Base-by-base conservation (phyloP, 2,888 invertebrate species). In the Lissocephala sabroskyi region DNA sequence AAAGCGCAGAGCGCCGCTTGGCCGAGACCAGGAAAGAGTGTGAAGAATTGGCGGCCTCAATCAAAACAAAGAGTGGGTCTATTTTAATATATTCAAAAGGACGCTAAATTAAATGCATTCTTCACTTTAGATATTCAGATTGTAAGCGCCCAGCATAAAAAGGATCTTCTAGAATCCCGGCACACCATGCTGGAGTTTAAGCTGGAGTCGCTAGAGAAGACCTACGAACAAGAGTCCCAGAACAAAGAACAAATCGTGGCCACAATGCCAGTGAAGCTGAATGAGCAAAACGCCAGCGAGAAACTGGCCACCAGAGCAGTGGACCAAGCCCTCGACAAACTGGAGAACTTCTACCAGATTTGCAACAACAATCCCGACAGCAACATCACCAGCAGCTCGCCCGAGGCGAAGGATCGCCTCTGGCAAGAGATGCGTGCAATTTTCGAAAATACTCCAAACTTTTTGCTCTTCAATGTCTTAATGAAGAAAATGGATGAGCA, bases 401-500 rank as follows among this genome's bases (percentile, higher is more conserved):
- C 64, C 1, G 76, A 80, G 18, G 66, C 75, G 2, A 82, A 82
- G 30, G 49, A 67, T 3, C 60, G 55, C 5, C 55, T 84, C 7
- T 84, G 84, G 84, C 40, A 56, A 1, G 76, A 80, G 28, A 65
- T 84, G 61, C 78, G 82, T 1, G 44, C 52, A 2, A 75, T 71
- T 9, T 84, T 83, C 41, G 54, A 61, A 1, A 70, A 81, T 26
- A 75, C 81, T 1, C 84, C 84, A 2, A 82, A 80, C 16, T 76
- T 77, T 26, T 46, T 75, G 26, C 63, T 84, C 3, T 82, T 82
- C 45, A 82, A 79, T 52, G 68, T 65, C 1, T 76, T 82, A 3
- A 61, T 82, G 49, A 78, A 78, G 16, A 49, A 70, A 1, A 84
- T 81, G 44, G 82, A 81, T 28, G 79, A 82, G 11, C 81, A 84